These are phyloP conservation scores for Oligia strigilis DNA, from an alignment of 2,888 invertebrate genomes.

Conservation along the genomic window DNA sequence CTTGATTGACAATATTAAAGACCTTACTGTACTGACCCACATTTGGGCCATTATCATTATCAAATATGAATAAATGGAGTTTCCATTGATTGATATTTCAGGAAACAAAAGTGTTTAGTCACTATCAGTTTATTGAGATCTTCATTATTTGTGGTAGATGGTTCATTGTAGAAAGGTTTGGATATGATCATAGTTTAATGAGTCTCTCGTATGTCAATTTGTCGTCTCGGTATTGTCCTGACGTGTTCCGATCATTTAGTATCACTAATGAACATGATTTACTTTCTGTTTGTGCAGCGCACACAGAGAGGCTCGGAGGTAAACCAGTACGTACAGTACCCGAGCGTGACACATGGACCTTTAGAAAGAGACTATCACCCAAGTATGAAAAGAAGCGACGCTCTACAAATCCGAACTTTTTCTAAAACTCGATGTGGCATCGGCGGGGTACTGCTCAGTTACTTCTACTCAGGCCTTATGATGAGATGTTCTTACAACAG, in stretches of 20 bases:
- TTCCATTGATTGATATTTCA: slow-evolving; percentile 14
- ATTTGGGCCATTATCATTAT: slow-evolving; percentile 38
- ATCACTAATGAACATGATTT: slow-evolving; percentile 30
- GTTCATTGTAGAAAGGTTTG: background rate
- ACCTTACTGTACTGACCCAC: slow-evolving; percentile 51
- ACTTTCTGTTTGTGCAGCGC: slow-evolving; percentile 66
- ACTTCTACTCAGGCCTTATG: background rate
- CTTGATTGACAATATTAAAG: slow-evolving; percentile 17
- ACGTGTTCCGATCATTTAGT: background rate
- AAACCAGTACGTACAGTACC: slow-evolving; percentile 48
- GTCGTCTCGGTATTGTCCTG: background rate
- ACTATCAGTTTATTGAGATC: slow-evolving; percentile 5
- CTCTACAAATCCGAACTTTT: background rate
- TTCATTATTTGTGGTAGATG: background rate
- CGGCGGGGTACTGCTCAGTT: background rate
- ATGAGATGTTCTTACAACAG: background rate
- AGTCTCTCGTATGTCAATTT: background rate
- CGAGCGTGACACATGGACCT: background rate
- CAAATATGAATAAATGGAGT: slow-evolving; percentile 26
- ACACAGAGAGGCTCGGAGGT: slow-evolving; percentile 64
- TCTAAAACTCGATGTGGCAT: slow-evolving; percentile 1
- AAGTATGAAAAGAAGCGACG: background rate
- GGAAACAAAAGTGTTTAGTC: slow-evolving; percentile 4
- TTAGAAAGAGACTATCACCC: background rate
- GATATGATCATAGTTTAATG: background rate